These are phyloP conservation scores for Caenorhabditis sp. DNA, from an alignment of 2,888 invertebrate genomes.

Conservation along the genomic window DNA sequence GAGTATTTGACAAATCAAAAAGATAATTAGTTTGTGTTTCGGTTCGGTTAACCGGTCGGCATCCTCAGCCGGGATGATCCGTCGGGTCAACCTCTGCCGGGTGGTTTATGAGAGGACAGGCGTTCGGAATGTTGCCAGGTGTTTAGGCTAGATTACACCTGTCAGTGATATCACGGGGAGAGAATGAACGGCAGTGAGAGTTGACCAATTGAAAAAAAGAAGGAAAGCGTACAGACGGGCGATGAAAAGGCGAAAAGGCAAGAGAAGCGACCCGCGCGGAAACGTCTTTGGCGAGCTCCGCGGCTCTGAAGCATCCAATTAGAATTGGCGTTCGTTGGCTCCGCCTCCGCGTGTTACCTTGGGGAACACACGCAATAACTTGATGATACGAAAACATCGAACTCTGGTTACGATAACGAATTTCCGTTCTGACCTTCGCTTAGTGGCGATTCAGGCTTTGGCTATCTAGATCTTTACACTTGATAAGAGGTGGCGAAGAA, in stretches of 20 bases:
- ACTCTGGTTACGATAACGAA: background rate
- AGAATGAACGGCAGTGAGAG: background rate
- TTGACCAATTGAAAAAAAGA: background rate
- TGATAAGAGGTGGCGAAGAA: background rate
- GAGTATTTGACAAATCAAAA: constrained; percentile 3
- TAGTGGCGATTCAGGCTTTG: background rate
- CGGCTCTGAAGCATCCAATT: constrained; percentile 41
- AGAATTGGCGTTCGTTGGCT: constrained; percentile 34
- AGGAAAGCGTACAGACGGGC: background rate
- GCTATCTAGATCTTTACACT: constrained; percentile 9
- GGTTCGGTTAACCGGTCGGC: background rate
- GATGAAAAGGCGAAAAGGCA: constrained; percentile 18
- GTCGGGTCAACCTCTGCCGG: background rate
- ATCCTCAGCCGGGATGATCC: background rate
- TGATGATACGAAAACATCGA: background rate
- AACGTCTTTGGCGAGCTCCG: constrained; percentile 28
- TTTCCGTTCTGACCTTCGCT: constrained; percentile 10
- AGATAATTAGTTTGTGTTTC: background rate
- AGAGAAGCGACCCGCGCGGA: constrained; percentile 9
- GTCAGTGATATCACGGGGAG: background rate
- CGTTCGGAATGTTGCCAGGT: background rate
- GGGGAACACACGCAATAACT: background rate
- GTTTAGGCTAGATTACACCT: background rate
- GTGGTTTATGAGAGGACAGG: background rate
- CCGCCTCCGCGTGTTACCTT: constrained; percentile 25